Conservation (phyloP, 2,888 invertebrate species). For the Drosophila gaucha region DNA sequence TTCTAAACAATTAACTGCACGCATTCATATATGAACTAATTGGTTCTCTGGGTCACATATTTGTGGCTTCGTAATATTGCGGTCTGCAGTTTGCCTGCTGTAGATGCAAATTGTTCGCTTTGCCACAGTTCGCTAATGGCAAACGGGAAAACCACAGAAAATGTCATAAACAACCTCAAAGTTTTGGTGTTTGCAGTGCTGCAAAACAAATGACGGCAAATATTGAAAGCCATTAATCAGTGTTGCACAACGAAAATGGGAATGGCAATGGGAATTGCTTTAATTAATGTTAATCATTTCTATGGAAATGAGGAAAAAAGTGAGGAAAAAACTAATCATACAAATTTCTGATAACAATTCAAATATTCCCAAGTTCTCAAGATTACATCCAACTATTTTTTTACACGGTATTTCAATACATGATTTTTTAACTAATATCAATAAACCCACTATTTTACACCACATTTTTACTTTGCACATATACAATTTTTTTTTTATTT, state of each 20-base stretch:
- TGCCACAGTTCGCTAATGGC: neutral
- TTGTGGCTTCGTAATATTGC: conserved; percentile 49
- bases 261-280: neutral
- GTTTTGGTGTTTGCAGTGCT: conserved; percentile 4
- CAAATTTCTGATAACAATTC: too few species aligned
- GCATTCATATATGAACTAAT: neutral
- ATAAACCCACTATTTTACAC: too few species aligned
- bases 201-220: conserved; percentile 1
- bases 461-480: too few species aligned
- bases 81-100: conserved; percentile 21
- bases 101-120: neutral
- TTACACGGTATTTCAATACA: too few species aligned
- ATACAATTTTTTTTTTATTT: too few species aligned
- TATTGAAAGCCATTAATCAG: conserved; percentile 29
- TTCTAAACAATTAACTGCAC: conserved; percentile 3
- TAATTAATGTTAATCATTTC: neutral
- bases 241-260: conserved; percentile 1
- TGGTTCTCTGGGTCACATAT: conserved; percentile 17
- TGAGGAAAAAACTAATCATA: too few species aligned
- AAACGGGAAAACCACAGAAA: conserved; percentile 31
- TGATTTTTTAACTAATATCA: too few species aligned
- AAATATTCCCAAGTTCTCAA: too few species aligned
- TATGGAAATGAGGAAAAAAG: neutral
- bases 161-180: conserved; percentile 39
- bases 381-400: too few species aligned